Evolutionary conservation across 2,797 vertebrate genomes (phyloP), one percentile per base, ranked within the genome.

Genomic region (Anabacerthia variegaticeps): DNA sequence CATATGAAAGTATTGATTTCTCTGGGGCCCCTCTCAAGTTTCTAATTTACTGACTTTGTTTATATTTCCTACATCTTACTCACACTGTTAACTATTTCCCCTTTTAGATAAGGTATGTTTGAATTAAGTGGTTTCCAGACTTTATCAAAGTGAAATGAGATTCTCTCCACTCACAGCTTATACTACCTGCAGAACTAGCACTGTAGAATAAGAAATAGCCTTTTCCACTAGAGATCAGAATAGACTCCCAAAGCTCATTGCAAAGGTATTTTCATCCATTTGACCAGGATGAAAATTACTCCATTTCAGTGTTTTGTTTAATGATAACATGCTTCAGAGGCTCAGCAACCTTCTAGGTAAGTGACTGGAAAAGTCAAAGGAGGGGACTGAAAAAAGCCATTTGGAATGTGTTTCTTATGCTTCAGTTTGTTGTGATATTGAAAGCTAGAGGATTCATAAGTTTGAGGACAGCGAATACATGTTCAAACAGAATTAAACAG

Each of bases 21-120:
- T 69, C n/a, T 43, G 19, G 9, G 5, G 0, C 2, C 1, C 2
- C 3, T 76, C 24, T 2, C 30, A 69, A 27, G 1, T 62, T 52
- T 82, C 13, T 79, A 1, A 66, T 82, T 87, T 58, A 27, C 9
- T 58, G 34, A 17, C 2, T 68, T 71, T 39, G 14, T 21, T 55
- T 80, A 4, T 77, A 73, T 73, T 88, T 89, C 22, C 20, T 56
- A 24, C 27, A 62, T 8, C 13, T 78, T 61, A 36, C 3, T 46
- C 3, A 36, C 1, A 8, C 66, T 48, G 37, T 32, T 67, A 9
- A n/a, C 10, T 52, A n/a, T 36, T 62, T 79, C 30, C 2, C 6
- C 36, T 79, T 78, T 69, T 37, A 79, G 22, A 46, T 62, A 66
- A 69, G 4, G 2, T 51, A 16, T 48, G 3, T 58, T 69, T 59